These are phyloP conservation scores for Zaprionus taronus DNA, from an alignment of 1,140 invertebrate species.

Conservation along the genomic window DNA sequence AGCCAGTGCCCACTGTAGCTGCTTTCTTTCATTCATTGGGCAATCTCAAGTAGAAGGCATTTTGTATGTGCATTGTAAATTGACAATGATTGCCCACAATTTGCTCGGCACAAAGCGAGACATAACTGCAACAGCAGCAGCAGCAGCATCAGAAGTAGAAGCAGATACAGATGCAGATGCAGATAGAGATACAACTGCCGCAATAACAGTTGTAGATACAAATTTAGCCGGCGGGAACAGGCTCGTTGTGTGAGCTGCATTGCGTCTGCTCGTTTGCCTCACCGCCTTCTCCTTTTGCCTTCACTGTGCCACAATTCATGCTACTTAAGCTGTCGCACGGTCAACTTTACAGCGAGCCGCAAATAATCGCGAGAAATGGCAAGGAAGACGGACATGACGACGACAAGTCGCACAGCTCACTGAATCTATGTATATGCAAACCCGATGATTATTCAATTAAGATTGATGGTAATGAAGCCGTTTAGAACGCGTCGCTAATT, in stretches of 20 bases:
- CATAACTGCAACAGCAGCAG: slow-evolving; percentile 33
- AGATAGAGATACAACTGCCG: slow-evolving; percentile 35
- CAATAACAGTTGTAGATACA: slow-evolving; percentile 16
- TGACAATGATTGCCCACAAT: slow-evolving; percentile 82
- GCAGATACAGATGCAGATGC: slow-evolving; percentile 43
- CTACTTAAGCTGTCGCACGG: slow-evolving; percentile 74
- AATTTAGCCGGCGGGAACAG: slow-evolving; percentile 3
- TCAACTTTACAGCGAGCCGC: slow-evolving; percentile 54
- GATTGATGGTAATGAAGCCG: slow-evolving; percentile 78
- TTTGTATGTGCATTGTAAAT: slow-evolving; percentile 74
- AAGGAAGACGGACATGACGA: slow-evolving; percentile 10
- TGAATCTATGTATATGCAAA: slow-evolving; percentile 62
- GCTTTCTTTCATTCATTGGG: slow-evolving; percentile 41
- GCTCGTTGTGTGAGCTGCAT: slow-evolving; percentile 18
- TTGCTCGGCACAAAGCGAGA: slow-evolving; percentile 64
- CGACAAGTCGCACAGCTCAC: slow-evolving; percentile 42
- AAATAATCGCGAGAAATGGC: slow-evolving; percentile 53
- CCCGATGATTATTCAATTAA: slow-evolving; percentile 78
- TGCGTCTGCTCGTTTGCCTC: slow-evolving; percentile 30
- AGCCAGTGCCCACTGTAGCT: slow-evolving; percentile 46
- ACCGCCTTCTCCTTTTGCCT: background rate
- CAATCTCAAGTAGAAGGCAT: slow-evolving; percentile 52
- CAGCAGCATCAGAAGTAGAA: slow-evolving; percentile 33
- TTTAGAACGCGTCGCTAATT: slow-evolving; percentile 67
- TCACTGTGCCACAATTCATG: slow-evolving; percentile 67